phyloP scores from a whole-genome alignment of 2,888 invertebrate genomes.

The Andrena flavipes region DNA sequence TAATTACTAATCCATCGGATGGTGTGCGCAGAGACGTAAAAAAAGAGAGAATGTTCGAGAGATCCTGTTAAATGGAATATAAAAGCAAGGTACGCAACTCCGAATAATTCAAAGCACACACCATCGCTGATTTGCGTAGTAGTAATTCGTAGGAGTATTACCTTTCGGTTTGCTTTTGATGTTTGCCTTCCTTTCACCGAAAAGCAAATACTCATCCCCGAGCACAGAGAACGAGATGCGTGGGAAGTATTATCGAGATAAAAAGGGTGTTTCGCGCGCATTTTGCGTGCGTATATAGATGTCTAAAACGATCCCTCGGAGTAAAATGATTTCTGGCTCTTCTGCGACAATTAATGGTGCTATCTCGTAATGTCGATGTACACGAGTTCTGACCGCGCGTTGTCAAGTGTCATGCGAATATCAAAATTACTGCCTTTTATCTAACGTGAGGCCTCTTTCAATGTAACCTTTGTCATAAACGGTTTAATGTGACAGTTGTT shows the following conservation, averaged over 20 bases:
- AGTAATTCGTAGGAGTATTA: constrained; percentile 1
- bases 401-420: too few relatives aligned
- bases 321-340: too few relatives aligned
- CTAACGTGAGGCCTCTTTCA: too few relatives aligned
- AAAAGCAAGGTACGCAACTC: constrained; percentile 33
- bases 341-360: too few relatives aligned
- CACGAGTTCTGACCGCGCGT: too few relatives aligned
- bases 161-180: constrained; percentile 17
- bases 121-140: constrained; percentile 12
- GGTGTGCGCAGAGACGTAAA: constrained; percentile 22
- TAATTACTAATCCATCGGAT: constrained; percentile 21
- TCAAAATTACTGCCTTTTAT: too few relatives aligned
- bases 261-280: neutral
- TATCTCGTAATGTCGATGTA: too few relatives aligned
- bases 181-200: neutral
- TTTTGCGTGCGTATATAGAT: neutral
- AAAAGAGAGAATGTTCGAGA: constrained; percentile 18
- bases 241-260: neutral
- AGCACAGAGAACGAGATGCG: neutral
- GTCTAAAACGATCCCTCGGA: too few relatives aligned
- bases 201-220: neutral
- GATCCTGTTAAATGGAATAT: constrained; percentile 45
- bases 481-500: too few relatives aligned
- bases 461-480: too few relatives aligned
- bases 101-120: constrained; percentile 18